A percentile compares a stretch with the other conserved stretches of the same genome.
Evolutionary conservation across 2,888 invertebrate genomes (phyloP).

Genomic region (Hecatera dysodea): DNA sequence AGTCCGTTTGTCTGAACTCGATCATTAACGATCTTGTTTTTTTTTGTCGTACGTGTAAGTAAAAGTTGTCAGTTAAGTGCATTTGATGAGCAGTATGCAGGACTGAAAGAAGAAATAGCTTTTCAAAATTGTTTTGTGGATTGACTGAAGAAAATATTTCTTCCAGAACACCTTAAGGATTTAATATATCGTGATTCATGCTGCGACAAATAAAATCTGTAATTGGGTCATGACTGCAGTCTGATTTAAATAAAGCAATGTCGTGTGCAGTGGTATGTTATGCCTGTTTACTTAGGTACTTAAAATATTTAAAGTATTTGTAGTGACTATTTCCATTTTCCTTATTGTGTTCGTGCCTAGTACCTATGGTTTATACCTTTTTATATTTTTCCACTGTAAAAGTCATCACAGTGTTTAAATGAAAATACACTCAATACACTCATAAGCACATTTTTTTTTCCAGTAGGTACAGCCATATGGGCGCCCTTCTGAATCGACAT

Average conservation of each 20-base stretch:
- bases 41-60: slow-evolving; percentile 9
- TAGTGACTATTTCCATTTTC: slow-evolving; percentile 49
- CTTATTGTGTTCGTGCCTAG: slow-evolving; percentile 5
- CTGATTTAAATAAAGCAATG: slow-evolving; percentile 81
- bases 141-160: slow-evolving; percentile 13
- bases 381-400: neutral
- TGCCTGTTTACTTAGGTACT: slow-evolving; percentile 65
- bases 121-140: neutral
- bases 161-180: slow-evolving; percentile 41
- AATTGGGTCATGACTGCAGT: slow-evolving; percentile 84
- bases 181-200: slow-evolving; percentile 71
- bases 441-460: neutral
- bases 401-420: neutral
- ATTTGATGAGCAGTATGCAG: neutral
- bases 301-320: slow-evolving; percentile 50
- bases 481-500: slow-evolving; percentile 2
- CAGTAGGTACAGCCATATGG: slow-evolving; percentile 12
- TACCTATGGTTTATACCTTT: neutral
- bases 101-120: slow-evolving; percentile 15
- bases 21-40: slow-evolving; percentile 33
- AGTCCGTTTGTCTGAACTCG: slow-evolving; percentile 40
- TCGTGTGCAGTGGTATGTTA: slow-evolving; percentile 74
- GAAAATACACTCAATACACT: neutral
- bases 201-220: slow-evolving; percentile 72
- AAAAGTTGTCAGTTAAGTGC: neutral